Conservation (phyloP, 2,888 invertebrate species). For the Nephrotoma guestfalica region DNA sequence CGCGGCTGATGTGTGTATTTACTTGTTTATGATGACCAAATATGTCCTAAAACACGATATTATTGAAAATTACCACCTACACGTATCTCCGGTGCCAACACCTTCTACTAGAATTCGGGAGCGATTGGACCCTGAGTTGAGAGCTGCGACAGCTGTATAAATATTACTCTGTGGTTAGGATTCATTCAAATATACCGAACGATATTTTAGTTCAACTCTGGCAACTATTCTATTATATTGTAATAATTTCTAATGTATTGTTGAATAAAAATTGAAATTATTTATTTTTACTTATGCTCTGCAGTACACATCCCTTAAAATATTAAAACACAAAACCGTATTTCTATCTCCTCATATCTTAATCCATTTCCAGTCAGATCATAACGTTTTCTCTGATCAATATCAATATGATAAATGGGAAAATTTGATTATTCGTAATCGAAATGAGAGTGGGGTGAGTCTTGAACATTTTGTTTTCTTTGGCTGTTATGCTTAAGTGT, state of each 20-base stretch:
- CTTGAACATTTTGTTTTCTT: neutral
- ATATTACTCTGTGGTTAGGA: too few relatives aligned
- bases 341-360: conserved; percentile 2
- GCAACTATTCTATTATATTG: neutral
- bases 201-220: too few relatives aligned
- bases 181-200: too few relatives aligned
- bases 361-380: conserved; percentile 12
- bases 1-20: too few relatives aligned
- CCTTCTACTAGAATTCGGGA: too few relatives aligned
- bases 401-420: conserved; percentile 12
- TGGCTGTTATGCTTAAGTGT: neutral
- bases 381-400: conserved; percentile 11
- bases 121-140: too few relatives aligned
- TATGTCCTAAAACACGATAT: too few relatives aligned
- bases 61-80: too few relatives aligned
- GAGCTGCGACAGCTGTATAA: too few relatives aligned
- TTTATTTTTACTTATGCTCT: neutral
- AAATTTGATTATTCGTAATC: conserved; percentile 10
- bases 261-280: neutral
- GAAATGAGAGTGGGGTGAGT: neutral
- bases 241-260: neutral
- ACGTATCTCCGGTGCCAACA: too few relatives aligned
- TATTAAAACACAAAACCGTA: neutral
- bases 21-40: too few relatives aligned
- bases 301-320: neutral